phyloP scores from a whole-genome alignment of 2,888 invertebrate genomes.

The Machimus atricapillus region DNA sequence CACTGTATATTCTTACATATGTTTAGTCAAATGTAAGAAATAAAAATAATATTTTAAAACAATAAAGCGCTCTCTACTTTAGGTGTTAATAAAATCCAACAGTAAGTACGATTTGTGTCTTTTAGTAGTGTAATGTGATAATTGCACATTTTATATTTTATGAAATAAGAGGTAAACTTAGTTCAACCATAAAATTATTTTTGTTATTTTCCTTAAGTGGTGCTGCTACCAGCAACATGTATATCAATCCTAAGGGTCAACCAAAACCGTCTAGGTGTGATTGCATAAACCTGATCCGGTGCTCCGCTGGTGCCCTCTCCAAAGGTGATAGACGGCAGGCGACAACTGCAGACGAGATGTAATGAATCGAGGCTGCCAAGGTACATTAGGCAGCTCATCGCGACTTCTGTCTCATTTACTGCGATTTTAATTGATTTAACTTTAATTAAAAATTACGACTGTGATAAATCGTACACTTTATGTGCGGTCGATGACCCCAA shows the following conservation, averaged over 20 bases:
- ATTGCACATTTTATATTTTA: no score
- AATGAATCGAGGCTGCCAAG: not conserved
- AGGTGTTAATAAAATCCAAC: no score
- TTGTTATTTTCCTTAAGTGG: no score
- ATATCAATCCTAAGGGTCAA: not conserved
- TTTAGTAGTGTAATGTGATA: no score
- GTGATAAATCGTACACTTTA: not conserved
- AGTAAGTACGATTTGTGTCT: no score
- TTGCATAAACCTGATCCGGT: not conserved
- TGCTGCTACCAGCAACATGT: not conserved
- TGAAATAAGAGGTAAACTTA: no score
- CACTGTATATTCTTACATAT: no score
- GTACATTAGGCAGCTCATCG: not conserved
- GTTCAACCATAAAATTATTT: no score
- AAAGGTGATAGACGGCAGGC: not conserved
- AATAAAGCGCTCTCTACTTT: no score
- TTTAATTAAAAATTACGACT: not conserved
- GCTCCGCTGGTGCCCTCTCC: not conserved
- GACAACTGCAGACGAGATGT: not conserved
- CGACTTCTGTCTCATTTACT: not conserved
- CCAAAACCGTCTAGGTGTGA: not conserved
- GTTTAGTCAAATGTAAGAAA: no score
- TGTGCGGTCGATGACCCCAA: not conserved
- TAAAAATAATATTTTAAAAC: no score
- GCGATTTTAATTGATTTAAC: not conserved